Evolutionary conservation across 2,888 invertebrate genomes (phyloP).

Genomic region (Napeogenes inachia): DNA sequence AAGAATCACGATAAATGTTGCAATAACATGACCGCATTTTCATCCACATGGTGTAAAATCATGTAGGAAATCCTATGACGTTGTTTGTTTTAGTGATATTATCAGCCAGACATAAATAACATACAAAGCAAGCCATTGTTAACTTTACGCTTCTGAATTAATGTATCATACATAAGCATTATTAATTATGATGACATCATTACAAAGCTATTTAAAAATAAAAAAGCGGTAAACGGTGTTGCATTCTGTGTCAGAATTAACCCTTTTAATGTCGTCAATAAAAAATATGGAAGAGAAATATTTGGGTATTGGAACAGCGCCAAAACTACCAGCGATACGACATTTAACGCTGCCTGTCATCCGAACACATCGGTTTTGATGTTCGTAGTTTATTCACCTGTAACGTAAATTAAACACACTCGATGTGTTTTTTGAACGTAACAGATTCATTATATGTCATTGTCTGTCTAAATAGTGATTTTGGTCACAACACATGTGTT

Average conservation of each 20-base stretch:
- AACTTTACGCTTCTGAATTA: slow-evolving; percentile 8
- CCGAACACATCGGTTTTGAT: not conserved
- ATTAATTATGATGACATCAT: not conserved
- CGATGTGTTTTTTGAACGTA: not conserved
- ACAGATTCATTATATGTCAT: too few species aligned
- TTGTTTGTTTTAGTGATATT: not conserved
- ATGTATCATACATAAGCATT: not conserved
- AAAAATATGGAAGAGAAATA: slow-evolving; percentile 19
- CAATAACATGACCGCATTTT: not conserved
- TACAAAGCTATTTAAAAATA: not conserved
- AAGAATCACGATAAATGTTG: too few species aligned
- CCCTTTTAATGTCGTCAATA: slow-evolving; percentile 18
- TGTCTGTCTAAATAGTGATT: too few species aligned
- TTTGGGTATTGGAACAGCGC: slow-evolving; percentile 24
- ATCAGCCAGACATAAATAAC: slow-evolving; percentile 3
- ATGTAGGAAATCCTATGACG: slow-evolving; percentile 1
- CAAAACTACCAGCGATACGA: slow-evolving; percentile 8
- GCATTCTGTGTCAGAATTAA: slow-evolving; percentile 25
- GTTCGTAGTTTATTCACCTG: not conserved
- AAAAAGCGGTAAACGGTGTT: slow-evolving; percentile 8
- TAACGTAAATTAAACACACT: not conserved
- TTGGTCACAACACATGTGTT: too few species aligned
- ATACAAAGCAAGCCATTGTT: slow-evolving; percentile 8
- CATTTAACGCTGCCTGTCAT: slow-evolving; percentile 10
- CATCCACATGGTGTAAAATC: not conserved